phyloP scores from a whole-genome alignment of 2,888 invertebrate species.

The Tholera decimalis region DNA sequence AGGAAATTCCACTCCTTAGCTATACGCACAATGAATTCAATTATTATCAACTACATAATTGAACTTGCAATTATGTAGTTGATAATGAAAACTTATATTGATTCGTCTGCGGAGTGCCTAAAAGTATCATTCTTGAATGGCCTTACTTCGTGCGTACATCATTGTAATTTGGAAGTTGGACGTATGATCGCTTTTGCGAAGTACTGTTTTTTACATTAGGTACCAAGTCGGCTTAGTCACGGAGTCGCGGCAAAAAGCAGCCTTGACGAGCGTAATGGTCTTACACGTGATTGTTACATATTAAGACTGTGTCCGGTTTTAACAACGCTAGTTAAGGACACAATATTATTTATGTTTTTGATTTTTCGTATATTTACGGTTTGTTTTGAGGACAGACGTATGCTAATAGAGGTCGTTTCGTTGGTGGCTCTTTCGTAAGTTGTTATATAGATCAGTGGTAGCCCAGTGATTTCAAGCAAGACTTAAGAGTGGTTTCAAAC shows the following conservation, averaged over 20 bases:
- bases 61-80: too few species aligned
- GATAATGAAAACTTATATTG: neutral
- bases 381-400: slow-evolving; percentile 3
- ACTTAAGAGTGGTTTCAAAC: too few species aligned
- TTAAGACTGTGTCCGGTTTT: slow-evolving; percentile 73
- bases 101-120: neutral
- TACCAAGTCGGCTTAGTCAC: slow-evolving; percentile 78
- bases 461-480: too few species aligned
- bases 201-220: slow-evolving; percentile 51
- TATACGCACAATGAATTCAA: too few species aligned
- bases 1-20: too few species aligned
- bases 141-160: slow-evolving; percentile 42
- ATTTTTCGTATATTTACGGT: slow-evolving; percentile 27
- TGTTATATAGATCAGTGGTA: too few species aligned
- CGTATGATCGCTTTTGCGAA: slow-evolving; percentile 56
- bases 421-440: too few species aligned
- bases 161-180: slow-evolving; percentile 53
- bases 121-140: slow-evolving; percentile 39
- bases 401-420: neutral
- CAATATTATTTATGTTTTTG: slow-evolving; percentile 23
- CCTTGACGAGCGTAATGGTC: slow-evolving; percentile 82
- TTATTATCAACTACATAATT: too few species aligned
- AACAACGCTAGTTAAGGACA: slow-evolving; percentile 57
- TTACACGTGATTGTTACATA: slow-evolving; percentile 82
- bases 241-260: slow-evolving; percentile 82